Evolutionary conservation across 2,113 vertebrate species (phyloP).

Genomic region (Boleophthalmus pectinirostris): DNA sequence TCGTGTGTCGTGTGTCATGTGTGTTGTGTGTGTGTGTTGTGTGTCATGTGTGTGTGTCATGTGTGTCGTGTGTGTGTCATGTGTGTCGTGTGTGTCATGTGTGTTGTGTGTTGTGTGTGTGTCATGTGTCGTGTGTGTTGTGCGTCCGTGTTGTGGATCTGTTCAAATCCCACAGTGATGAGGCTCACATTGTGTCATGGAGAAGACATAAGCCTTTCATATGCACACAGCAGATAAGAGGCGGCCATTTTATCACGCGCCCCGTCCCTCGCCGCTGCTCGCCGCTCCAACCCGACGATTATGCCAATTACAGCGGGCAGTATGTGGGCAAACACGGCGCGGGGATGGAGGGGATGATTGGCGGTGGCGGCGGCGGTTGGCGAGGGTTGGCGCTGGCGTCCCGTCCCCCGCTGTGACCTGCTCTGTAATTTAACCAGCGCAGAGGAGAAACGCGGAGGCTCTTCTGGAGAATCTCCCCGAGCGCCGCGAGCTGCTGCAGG

Average conservation of each 20-base stretch:
- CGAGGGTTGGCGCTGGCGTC: neutral
- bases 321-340: slow-evolving; percentile 74
- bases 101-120: too few species aligned
- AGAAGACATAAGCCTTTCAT: slow-evolving; percentile 81
- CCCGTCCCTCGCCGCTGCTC: slow-evolving; percentile 65
- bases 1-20: too few species aligned
- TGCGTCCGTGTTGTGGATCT: slow-evolving; percentile 69
- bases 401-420: slow-evolving; percentile 61
- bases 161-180: slow-evolving; percentile 73
- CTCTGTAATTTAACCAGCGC: slow-evolving; percentile 73
- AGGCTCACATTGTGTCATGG: slow-evolving; percentile 75
- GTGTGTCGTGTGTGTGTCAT: too few species aligned
- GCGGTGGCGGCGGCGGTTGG: slow-evolving; percentile 26
- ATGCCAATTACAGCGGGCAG: slow-evolving; percentile 70
- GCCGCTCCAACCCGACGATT: slow-evolving; percentile 73
- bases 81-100: too few species aligned
- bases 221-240: slow-evolving; percentile 81
- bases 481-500: slow-evolving; percentile 56
- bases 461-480: slow-evolving; percentile 63
- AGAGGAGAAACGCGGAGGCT: slow-evolving; percentile 58
- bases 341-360: slow-evolving; percentile 62
- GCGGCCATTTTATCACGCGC: slow-evolving; percentile 78
- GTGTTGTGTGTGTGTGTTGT: too few species aligned
- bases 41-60: too few species aligned
- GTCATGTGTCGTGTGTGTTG: too few species aligned